These are phyloP conservation scores for Phalacrocorax brasilianus DNA, from an alignment of 2,113 vertebrate species.

Conservation along the genomic window DNA sequence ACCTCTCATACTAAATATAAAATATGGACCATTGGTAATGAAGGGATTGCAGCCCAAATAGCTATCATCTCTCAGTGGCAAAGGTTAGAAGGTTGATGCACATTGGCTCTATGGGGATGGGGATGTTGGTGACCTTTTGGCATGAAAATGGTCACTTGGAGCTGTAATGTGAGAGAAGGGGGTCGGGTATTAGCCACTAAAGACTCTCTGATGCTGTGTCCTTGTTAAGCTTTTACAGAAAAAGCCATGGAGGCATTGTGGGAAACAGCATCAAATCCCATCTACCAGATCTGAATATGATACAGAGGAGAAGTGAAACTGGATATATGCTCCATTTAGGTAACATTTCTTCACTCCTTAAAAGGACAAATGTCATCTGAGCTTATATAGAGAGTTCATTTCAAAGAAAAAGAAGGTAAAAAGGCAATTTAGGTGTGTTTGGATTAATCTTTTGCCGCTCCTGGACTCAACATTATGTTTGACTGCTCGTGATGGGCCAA, in stretches of 20 bases:
- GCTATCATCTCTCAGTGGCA: constrained; percentile 72
- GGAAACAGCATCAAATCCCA: constrained; percentile 67
- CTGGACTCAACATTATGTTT: neutral
- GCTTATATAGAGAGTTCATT: neutral
- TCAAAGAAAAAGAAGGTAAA: neutral
- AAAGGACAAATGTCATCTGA: constrained; percentile 34
- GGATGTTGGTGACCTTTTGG: constrained; percentile 77
- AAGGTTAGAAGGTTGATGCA: constrained; percentile 77
- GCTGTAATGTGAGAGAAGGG: constrained; percentile 76
- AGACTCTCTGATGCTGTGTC: constrained; percentile 70
- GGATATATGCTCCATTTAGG: constrained; percentile 33
- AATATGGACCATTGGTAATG: constrained; percentile 89
- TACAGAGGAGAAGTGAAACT: constrained; percentile 62
- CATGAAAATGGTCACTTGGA: constrained; percentile 77
- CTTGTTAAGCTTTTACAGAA: constrained; percentile 69
- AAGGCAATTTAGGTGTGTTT: constrained; percentile 5
- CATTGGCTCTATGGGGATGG: constrained; percentile 70
- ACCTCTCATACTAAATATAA: constrained; percentile 90
- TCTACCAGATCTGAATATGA: constrained; percentile 61
- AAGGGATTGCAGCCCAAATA: constrained; percentile 84
- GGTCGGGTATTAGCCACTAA: constrained; percentile 72
- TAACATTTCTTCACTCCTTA: constrained; percentile 40
- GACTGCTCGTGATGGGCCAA: neutral
- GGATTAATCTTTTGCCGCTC: neutral
- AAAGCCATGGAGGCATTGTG: constrained; percentile 40